Conservation (phyloP, 2,113 vertebrate species). For the Pica pica region DNA sequence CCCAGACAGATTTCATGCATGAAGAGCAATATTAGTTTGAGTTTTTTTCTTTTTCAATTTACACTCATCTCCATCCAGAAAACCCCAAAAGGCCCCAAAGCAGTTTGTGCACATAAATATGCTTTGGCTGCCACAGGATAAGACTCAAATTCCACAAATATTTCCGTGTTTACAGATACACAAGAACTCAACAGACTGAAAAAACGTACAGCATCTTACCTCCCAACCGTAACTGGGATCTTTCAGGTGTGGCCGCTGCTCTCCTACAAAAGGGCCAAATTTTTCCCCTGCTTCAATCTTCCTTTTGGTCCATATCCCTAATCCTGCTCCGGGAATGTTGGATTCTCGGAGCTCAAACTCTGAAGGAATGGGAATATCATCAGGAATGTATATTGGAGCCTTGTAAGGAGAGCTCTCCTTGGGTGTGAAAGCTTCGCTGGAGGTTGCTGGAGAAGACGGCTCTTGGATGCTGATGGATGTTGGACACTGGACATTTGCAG, state of each 20-base stretch:
- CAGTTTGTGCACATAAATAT: neutral
- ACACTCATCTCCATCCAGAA: neutral
- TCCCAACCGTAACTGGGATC: conserved; percentile 86
- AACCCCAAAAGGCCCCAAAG: neutral
- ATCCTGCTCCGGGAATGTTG: conserved; percentile 73
- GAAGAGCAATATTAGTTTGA: neutral
- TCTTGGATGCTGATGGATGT: conserved; percentile 72
- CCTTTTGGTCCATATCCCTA: conserved; percentile 92
- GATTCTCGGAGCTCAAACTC: conserved; percentile 94
- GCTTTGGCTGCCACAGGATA: neutral
- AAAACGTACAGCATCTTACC: conserved; percentile 77
- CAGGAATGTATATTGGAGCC: conserved; percentile 79
- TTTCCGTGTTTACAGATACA: neutral
- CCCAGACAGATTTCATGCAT: neutral
- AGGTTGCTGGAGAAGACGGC: conserved; percentile 78
- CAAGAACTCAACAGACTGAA: neutral
- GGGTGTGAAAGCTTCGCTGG: conserved; percentile 81
- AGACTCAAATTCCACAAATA: neutral
- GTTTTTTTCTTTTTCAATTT: neutral
- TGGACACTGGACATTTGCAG: conserved; percentile 46
- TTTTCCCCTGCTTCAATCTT: conserved; percentile 87
- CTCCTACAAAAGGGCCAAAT: conserved; percentile 90
- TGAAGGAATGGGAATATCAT: conserved; percentile 83
- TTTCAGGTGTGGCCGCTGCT: conserved; percentile 76
- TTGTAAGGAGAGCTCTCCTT: conserved; percentile 81